Percentiles rank a stretch among this genome's conserved stretches.
These are phyloP conservation scores for Eucidaris tribuloides DNA, from an alignment of 35 echinoderm and acorn worm species.

Conservation along the genomic window DNA sequence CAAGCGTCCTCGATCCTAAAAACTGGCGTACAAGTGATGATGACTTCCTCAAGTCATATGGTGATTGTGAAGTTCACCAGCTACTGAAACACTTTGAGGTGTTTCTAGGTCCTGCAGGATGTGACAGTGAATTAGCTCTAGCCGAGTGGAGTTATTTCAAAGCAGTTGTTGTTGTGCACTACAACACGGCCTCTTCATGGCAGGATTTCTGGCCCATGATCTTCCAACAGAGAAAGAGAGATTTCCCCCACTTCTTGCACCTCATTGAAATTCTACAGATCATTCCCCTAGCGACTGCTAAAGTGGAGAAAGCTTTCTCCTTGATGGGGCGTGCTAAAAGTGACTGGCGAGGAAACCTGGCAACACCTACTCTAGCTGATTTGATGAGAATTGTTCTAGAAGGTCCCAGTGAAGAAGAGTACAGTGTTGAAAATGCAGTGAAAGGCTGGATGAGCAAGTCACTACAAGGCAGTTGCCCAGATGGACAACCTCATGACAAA, in stretches of 20 bases:
- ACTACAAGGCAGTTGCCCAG: background rate
- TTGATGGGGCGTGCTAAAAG: background rate
- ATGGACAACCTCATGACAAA: background rate
- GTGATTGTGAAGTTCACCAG: background rate
- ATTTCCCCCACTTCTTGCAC: slow-evolving; percentile 9
- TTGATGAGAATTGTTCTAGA: slow-evolving; percentile 6
- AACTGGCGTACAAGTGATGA: slow-evolving; percentile 1
- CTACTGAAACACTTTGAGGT: background rate
- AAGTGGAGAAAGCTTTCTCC: slow-evolving; percentile 10
- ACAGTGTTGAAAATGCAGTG: background rate
- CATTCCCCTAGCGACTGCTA: background rate
- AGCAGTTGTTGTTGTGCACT: background rate
- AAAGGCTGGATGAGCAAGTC: background rate
- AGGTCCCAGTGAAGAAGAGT: background rate
- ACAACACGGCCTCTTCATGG: background rate
- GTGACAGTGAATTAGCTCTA: slow-evolving; percentile 9
- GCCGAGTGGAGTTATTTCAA: background rate
- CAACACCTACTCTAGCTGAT: background rate
- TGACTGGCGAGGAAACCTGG: slow-evolving; percentile 1
- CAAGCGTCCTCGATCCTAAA: background rate
- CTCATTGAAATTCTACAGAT: slow-evolving; percentile 9
- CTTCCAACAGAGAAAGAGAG: background rate
- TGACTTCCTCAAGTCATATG: slow-evolving; percentile 2
- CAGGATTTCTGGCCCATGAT: background rate
- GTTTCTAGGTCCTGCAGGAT: background rate